These are phyloP conservation scores for Diplodus sargus DNA, from an alignment of 2,797 vertebrate genomes.

Conservation along the genomic window DNA sequence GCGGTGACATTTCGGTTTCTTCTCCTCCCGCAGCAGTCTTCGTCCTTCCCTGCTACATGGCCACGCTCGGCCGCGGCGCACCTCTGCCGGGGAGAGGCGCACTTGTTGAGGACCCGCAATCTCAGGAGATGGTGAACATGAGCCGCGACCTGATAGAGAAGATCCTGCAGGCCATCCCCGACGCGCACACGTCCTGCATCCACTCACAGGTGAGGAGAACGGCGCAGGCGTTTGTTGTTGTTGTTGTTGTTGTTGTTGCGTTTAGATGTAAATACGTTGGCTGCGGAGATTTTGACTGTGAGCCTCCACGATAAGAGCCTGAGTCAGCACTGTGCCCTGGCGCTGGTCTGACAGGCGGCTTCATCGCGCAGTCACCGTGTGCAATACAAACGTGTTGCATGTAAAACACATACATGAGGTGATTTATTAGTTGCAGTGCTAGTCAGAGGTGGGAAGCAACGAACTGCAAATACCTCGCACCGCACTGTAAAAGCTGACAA, in stretches of 20 bases:
- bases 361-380: neutral
- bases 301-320: neutral
- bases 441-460: no score
- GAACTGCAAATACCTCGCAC: no score
- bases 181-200: constrained; percentile 73
- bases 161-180: constrained; percentile 78
- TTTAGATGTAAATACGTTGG: neutral
- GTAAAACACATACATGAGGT: no score
- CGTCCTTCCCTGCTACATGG: constrained; percentile 70
- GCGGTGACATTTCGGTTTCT: constrained; percentile 7
- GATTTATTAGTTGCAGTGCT: no score
- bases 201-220: constrained; percentile 65
- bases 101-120: constrained; percentile 71
- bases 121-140: constrained; percentile 71
- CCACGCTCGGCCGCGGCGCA: constrained; percentile 59
- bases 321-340: neutral
- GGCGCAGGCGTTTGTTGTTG: no score
- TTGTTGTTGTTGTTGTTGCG: neutral
- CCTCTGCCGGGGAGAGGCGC: constrained; percentile 66
- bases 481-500: no score
- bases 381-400: no score
- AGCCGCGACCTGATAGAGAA: constrained; percentile 80
- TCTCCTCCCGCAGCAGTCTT: constrained; percentile 56
- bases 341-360: neutral
- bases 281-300: neutral